A percentile compares a stretch with the other conserved stretches of the same genome.
phyloP scores from a whole-genome alignment of 2,888 invertebrate genomes.

The Eupeodes latifasciatus region DNA sequence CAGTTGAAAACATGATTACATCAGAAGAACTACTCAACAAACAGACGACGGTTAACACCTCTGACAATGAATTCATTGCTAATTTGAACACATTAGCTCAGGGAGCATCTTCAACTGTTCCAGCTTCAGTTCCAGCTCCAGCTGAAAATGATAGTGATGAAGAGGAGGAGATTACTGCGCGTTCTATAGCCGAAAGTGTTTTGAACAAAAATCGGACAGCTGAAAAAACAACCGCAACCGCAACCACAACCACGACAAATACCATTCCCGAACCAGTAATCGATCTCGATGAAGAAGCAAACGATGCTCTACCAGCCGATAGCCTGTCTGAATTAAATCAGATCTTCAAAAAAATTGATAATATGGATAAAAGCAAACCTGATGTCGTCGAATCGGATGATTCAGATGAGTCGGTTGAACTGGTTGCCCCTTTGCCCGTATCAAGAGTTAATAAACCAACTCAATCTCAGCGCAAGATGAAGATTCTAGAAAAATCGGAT shows the following conservation, averaged over 20 bases:
- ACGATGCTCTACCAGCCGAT: constrained; percentile 74
- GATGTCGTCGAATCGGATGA: constrained; percentile 48
- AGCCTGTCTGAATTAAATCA: constrained; percentile 70
- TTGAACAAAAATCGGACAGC: constrained; percentile 19
- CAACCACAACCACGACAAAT: not conserved
- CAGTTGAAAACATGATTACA: constrained; percentile 80
- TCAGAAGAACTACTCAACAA: constrained; percentile 39
- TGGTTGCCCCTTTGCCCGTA: constrained; percentile 50
- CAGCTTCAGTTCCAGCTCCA: not conserved
- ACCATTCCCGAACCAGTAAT: not conserved
- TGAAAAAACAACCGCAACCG: not conserved
- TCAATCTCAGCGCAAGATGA: not conserved
- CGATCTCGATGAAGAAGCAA: constrained; percentile 26
- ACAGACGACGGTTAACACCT: constrained; percentile 40
- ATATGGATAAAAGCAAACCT: constrained; percentile 46
- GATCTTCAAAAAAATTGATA: constrained; percentile 77
- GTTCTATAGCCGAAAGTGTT: constrained; percentile 81
- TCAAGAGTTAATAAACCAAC: not conserved
- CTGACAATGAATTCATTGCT: constrained; percentile 79
- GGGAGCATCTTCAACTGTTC: constrained; percentile 28
- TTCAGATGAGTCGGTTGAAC: constrained; percentile 56
- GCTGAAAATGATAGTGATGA: constrained; percentile 78
- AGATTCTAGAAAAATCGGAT: constrained; percentile 32
- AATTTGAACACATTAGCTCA: constrained; percentile 78
- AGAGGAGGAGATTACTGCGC: constrained; percentile 79